Evolutionary conservation across 2,113 vertebrate species (phyloP).

Genomic region (Chamaetylas fuelleborni): DNA sequence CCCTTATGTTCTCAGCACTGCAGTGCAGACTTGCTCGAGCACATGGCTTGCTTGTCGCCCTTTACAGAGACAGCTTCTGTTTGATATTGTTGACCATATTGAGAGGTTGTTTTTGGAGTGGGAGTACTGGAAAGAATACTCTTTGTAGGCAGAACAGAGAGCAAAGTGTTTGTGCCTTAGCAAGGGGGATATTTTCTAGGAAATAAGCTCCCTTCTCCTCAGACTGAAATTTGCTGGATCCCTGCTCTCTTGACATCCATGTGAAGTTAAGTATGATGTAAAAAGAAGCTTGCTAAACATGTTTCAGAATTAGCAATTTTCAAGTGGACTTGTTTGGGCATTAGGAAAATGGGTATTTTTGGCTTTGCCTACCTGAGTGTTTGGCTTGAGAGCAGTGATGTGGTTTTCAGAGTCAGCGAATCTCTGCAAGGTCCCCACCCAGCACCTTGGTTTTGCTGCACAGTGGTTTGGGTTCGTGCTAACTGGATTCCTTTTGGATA

Average conservation of each 20-base stretch:
- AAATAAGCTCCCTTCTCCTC: not conserved
- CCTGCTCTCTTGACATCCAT: not conserved
- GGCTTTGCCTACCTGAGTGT: not conserved
- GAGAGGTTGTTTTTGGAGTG: slow-evolving; percentile 31
- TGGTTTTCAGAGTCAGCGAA: not conserved
- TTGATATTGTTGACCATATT: slow-evolving; percentile 22
- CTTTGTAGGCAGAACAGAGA: slow-evolving; percentile 12
- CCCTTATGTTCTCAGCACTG: not conserved
- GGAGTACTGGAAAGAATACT: slow-evolving; percentile 12
- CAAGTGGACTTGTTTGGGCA: not conserved
- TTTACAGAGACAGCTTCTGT: slow-evolving; percentile 25
- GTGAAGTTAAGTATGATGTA: not conserved
- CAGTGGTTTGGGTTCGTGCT: not conserved
- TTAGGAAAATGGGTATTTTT: not conserved
- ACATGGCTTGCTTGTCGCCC: not conserved
- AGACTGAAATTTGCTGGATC: not conserved
- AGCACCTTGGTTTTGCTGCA: not conserved
- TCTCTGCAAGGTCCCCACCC: not conserved
- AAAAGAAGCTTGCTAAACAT: not conserved
- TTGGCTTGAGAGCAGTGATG: not conserved
- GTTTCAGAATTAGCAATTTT: not conserved
- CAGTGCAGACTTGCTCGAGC: not conserved
- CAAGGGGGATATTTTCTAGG: not conserved
- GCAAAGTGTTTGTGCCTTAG: not conserved
- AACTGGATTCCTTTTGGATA: not conserved